Evolutionary conservation across 2,888 invertebrate species (phyloP).

Genomic region (Rotaria socialis): DNA sequence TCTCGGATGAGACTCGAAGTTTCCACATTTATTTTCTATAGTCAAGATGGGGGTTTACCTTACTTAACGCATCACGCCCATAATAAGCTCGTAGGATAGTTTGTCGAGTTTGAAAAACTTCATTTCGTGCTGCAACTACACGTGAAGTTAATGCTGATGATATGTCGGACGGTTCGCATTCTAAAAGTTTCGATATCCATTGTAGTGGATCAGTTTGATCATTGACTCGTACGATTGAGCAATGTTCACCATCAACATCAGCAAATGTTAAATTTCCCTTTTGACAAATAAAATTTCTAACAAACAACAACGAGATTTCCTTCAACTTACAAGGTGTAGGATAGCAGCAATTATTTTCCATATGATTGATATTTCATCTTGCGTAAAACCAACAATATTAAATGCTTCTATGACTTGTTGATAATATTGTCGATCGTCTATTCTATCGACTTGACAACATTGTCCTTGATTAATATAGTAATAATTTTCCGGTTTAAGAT

Average conservation of each 20-base stretch:
- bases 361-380: constrained; percentile 73
- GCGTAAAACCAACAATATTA: constrained; percentile 74
- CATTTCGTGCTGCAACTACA: constrained; percentile 85
- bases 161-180: constrained; percentile 69
- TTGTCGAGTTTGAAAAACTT: constrained; percentile 83
- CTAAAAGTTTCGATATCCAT: constrained; percentile 63
- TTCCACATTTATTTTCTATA: no score
- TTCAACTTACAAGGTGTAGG: constrained; percentile 72
- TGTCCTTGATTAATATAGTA: constrained; percentile 77
- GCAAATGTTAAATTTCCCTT: constrained; percentile 67
- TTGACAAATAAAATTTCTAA: constrained; percentile 47
- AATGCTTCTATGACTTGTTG: constrained; percentile 77
- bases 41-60: constrained; percentile 62
- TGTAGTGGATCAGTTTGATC: background rate
- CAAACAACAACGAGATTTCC: background rate
- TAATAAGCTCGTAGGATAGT: constrained; percentile 77
- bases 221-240: constrained; percentile 53
- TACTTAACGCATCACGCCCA: constrained; percentile 84
- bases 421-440: constrained; percentile 76
- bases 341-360: constrained; percentile 87
- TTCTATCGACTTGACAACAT: constrained; percentile 63
- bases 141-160: constrained; percentile 75
- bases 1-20: no score
- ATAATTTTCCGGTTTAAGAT: constrained; percentile 71
- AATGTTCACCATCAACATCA: constrained; percentile 62